Percentiles rank a stretch among this genome's conserved stretches.
These are phyloP conservation scores for Caenorhabditis macrosperma DNA, from an alignment of 2,888 invertebrate species.

Conservation along the genomic window DNA sequence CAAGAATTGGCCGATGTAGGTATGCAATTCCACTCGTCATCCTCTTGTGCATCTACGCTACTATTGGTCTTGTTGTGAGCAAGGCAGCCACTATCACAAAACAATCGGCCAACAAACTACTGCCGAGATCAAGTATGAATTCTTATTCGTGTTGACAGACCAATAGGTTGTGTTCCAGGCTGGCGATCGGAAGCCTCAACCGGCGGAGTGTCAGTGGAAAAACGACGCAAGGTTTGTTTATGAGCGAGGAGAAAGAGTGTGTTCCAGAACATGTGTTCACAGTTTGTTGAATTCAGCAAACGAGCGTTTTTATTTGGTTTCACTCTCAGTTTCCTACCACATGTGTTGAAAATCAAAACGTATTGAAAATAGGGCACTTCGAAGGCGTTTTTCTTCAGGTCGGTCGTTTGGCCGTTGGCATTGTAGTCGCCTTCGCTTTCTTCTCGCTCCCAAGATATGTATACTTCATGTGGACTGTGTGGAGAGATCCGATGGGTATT, in stretches of 20 bases:
- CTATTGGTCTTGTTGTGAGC: slow-evolving; percentile 80
- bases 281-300: slow-evolving; percentile 33
- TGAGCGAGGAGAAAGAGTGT: neutral
- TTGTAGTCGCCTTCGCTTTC: slow-evolving; percentile 90
- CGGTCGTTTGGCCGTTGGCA: slow-evolving; percentile 90
- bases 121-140: slow-evolving; percentile 56
- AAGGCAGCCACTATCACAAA: slow-evolving; percentile 65
- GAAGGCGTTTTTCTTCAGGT: slow-evolving; percentile 84
- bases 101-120: slow-evolving; percentile 62
- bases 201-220: slow-evolving; percentile 65
- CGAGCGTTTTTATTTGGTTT: slow-evolving; percentile 39
- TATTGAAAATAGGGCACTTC: slow-evolving; percentile 34
- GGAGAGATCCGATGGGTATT: slow-evolving; percentile 74
- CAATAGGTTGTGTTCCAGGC: slow-evolving; percentile 29
- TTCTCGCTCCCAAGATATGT: slow-evolving; percentile 93
- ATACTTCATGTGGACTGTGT: slow-evolving; percentile 81
- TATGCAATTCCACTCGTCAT: slow-evolving; percentile 80
- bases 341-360: slow-evolving; percentile 24
- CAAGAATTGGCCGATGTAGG: slow-evolving; percentile 68
- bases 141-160: slow-evolving; percentile 3
- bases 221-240: slow-evolving; percentile 62
- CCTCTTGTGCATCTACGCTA: slow-evolving; percentile 81
- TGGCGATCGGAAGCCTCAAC: slow-evolving; percentile 66
- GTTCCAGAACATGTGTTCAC: slow-evolving; percentile 55
- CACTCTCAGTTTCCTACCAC: slow-evolving; percentile 12